Percentiles rank a stretch among this genome's conserved stretches.
These are phyloP conservation scores for Pissodes strobi DNA, from an alignment of 1,140 invertebrate species.

Conservation along the genomic window DNA sequence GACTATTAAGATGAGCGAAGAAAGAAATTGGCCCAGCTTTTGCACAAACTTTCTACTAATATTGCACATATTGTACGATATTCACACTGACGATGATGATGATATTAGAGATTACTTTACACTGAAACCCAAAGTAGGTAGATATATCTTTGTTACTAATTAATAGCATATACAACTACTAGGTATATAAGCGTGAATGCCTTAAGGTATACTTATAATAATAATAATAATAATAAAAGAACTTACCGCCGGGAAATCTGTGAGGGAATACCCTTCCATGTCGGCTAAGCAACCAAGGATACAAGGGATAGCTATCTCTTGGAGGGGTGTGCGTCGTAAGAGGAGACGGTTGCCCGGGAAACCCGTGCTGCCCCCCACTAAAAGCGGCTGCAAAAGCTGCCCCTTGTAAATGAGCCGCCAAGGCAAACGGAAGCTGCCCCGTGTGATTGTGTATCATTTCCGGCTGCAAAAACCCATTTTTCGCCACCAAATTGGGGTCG, in stretches of 20 bases:
- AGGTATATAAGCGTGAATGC: no score
- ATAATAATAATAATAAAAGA: no score
- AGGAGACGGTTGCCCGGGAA: constrained; percentile 59
- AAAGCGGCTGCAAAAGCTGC: constrained; percentile 68
- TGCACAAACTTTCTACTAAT: no score
- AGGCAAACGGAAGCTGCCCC: constrained; percentile 68
- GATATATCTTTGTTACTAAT: no score
- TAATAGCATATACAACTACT: no score
- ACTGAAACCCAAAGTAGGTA: no score
- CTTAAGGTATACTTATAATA: no score
- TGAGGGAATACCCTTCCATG: constrained; percentile 89
- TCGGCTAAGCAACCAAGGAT: constrained; percentile 88
- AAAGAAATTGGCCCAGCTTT: no score
- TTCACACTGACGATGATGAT: no score
- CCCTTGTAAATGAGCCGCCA: constrained; percentile 72
- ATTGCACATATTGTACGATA: no score
- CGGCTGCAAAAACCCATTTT: constrained; percentile 66
- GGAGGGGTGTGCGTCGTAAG: constrained; percentile 66
- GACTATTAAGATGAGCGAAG: no score
- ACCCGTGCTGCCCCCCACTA: constrained; percentile 63
- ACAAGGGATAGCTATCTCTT: constrained; percentile 82
- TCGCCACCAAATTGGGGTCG: constrained; percentile 60
- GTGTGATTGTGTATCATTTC: constrained; percentile 65
- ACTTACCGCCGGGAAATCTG: constrained; percentile 82
- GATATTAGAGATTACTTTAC: no score